Evolutionary conservation across 2,797 vertebrate species (phyloP), one percentile per base, ranked within the genome.

Genomic region (Mionectes olivaceus): DNA sequence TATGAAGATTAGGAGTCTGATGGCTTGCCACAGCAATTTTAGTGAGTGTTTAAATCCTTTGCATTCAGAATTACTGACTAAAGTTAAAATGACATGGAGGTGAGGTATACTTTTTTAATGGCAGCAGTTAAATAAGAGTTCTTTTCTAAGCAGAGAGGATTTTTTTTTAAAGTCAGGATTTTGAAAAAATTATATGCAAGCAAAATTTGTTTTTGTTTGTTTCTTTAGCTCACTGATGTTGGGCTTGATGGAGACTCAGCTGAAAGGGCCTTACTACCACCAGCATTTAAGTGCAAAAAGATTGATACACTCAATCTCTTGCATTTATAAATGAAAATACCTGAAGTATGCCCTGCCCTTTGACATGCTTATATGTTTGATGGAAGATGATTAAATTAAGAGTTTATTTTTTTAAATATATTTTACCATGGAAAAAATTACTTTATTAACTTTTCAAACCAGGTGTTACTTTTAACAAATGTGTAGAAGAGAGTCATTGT

Each of bases 391-490:
- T 82, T 52, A 96, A 96, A 95, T 30, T 76, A 97, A 98, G 95
- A 98, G 96, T 98, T 98, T 98, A 98, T 98, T 98, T 98, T 98
- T 98, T 95, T 98, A 97, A 94, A 75, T 96, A 92, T 75, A 95
- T 97, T 97, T 97, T 83, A 95, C 95, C 91, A 92, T 96, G 94
- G 93, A 83, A 90, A 89, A 88, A 94, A 94, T 96, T 96, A 90
- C 92, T 96, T 96, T 96, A 94, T 78, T 95, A 95, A 95, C 94
- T 96, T 97, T 94, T 96, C 94, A 96, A 94, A 88, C 90, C 91
- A 93, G 86, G 83, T 91, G 71, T 95, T 96, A 46, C 84, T 96
- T 96, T 96, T 95, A 95, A 89, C 91, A 94, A 90, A 69, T 44
- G 37, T 74, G 53, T 92, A 89, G 83, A 86, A 87, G 89, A 93